Evolutionary conservation across 2,888 invertebrate genomes (phyloP).

Genomic region (Bellardia bayeri): DNA sequence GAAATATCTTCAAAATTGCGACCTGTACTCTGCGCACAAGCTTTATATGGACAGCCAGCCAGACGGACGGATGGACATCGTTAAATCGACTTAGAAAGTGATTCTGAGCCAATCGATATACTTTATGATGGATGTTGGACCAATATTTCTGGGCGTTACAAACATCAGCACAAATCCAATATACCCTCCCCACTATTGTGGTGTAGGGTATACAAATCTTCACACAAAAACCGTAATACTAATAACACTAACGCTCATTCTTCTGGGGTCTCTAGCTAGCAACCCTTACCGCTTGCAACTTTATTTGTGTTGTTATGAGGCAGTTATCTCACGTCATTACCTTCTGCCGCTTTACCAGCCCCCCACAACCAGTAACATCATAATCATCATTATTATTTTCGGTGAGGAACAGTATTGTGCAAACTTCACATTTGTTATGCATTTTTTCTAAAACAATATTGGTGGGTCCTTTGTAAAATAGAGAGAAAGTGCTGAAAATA

Average conservation of each 20-base stretch:
- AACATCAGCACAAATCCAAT: no score
- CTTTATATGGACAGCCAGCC: no score
- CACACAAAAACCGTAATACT: slow-evolving; percentile 16
- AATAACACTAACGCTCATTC: slow-evolving; percentile 19
- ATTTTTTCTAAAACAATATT: not conserved
- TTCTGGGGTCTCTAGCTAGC: not conserved
- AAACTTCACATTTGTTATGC: not conserved
- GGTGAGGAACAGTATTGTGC: slow-evolving; percentile 4
- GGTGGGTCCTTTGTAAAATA: not conserved
- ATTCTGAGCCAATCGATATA: no score
- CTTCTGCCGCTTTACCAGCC: not conserved
- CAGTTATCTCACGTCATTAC: not conserved
- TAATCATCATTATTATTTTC: slow-evolving; percentile 39
- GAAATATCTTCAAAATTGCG: no score
- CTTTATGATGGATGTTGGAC: no score
- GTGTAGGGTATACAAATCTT: no score
- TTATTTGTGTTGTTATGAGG: not conserved
- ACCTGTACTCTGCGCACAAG: no score
- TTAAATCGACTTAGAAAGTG: no score
- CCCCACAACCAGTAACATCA: slow-evolving; percentile 15
- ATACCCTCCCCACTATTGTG: no score
- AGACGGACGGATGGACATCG: no score
- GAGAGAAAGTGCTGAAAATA: not conserved
- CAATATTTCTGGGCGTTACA: no score
- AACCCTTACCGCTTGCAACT: not conserved